Percentiles rank a stretch among this genome's conserved stretches.
These are phyloP conservation scores for Subacronicta megacephala DNA, from an alignment of 2,888 invertebrate genomes.

Conservation along the genomic window DNA sequence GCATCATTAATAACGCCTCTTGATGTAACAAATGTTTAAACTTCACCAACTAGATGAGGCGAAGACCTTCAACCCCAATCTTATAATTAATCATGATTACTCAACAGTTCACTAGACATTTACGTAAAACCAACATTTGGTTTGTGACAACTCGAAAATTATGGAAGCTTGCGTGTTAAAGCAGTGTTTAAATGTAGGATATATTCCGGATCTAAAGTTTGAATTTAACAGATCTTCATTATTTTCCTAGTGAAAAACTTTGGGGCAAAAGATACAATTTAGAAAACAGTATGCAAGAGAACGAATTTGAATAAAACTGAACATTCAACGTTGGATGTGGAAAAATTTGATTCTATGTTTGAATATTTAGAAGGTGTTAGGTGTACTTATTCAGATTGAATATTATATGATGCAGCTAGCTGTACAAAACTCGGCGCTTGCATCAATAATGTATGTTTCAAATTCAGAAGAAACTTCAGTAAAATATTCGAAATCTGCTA, in stretches of 20 bases:
- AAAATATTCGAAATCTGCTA: neutral
- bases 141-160: conserved; percentile 46
- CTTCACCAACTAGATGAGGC: conserved; percentile 35
- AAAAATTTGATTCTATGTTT: conserved; percentile 3
- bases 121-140: conserved; percentile 42
- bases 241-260: conserved; percentile 72
- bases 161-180: conserved; percentile 41
- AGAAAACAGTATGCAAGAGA: conserved; percentile 18
- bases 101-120: conserved; percentile 33
- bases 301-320: conserved; percentile 33
- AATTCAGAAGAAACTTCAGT: neutral
- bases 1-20: conserved; percentile 46
- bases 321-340: neutral
- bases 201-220: conserved; percentile 73
- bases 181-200: conserved; percentile 63
- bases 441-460: neutral
- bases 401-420: conserved; percentile 3
- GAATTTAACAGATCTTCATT: conserved; percentile 56
- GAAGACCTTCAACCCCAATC: conserved; percentile 25
- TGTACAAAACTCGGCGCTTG: neutral
- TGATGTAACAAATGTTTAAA: conserved; percentile 52
- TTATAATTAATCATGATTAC: conserved; percentile 53
- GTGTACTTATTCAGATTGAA: neutral
- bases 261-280: conserved; percentile 54
- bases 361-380: conserved; percentile 2